Conservation (phyloP, 2,113 vertebrate species). For the Channa maculata region DNA sequence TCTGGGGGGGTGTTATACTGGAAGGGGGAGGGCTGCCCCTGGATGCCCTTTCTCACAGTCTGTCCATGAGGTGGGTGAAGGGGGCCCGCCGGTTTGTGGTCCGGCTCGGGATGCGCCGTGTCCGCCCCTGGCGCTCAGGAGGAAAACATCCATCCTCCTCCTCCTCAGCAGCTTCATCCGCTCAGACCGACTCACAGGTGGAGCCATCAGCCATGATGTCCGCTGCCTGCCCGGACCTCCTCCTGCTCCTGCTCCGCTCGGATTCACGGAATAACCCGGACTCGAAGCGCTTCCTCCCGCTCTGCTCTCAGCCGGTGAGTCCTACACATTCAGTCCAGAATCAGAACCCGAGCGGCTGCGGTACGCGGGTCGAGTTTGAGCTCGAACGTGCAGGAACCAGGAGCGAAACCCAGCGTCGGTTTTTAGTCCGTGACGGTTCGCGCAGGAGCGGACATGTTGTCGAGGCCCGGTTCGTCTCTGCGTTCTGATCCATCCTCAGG, state of each 20-base stretch:
- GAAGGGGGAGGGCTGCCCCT: too few relatives aligned
- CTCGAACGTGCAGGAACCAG: too few relatives aligned
- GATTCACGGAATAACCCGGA: too few relatives aligned
- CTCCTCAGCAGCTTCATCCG: constrained; percentile 41
- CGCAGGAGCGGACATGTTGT: constrained; percentile 22
- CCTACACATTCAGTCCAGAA: not conserved
- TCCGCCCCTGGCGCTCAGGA: constrained; percentile 41
- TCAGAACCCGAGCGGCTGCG: not conserved
- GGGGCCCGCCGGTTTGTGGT: not conserved
- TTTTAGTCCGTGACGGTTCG: too few relatives aligned
- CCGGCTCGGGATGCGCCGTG: not conserved
- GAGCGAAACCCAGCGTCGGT: too few relatives aligned
- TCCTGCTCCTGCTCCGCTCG: constrained; percentile 22
- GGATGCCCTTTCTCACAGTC: too few relatives aligned
- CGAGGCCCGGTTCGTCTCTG: not conserved
- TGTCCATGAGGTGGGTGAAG: too few relatives aligned
- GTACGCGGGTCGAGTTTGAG: too few relatives aligned
- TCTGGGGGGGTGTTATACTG: too few relatives aligned
- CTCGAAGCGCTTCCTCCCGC: not conserved
- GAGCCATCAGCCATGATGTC: constrained; percentile 17
- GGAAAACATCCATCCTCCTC: constrained; percentile 21
- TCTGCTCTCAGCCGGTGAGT: constrained; percentile 32
- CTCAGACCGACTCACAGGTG: not conserved
- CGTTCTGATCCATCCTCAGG: too few relatives aligned
- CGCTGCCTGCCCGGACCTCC: constrained; percentile 16